Base-by-base conservation (phyloP, 2,797 vertebrate species). In the Hydrophis major region DNA sequence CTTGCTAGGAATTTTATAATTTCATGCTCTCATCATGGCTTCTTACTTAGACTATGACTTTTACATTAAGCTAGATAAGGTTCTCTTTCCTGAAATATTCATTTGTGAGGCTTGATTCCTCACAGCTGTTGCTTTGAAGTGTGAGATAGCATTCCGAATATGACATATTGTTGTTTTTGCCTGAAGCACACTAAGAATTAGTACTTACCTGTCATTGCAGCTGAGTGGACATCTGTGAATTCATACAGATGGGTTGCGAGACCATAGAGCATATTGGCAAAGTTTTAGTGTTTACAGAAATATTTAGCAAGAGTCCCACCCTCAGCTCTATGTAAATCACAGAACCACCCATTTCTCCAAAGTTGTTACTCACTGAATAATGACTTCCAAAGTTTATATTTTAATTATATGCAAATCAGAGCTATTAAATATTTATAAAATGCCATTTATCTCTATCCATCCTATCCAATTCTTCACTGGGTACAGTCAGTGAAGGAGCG, bases 101-200 rank as follows among this genome's bases (percentile, higher is more conserved):
- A 94, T 94, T 96, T 96, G 63, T 93, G 92, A 95, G 92, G 93
- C 96, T 94, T 96, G 94, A 96, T 95, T 96, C 93, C 95, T 96
- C 93, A 93, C 96, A 97, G 96, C 91, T 96, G 97, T 93, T 96
- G 94, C 97, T 97, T 95, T 97, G 96, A 97, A 97, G 96, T 93
- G 59, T 69, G 92, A 95, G 97, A 96, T 97, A 97, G 97, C 93
- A 92, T 95, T 95, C 53, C 87, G 50, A 93, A 91, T 89, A 92
- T 74, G 86, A 88, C 93, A 89, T 7, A 42, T 88, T 95, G 95
- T 94, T 93, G 20, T 96, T 96, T 96, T 95, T 53, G 59, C 14
- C 90, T 32, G 22, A 92, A 66, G 83, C 86, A 92, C 32, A 32
- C 37, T 47, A 83, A 83, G 74, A 83, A 83, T 83, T 83, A 47